Conservation (phyloP, 2,797 vertebrate genomes). For the Spondyliosoma cantharus region DNA sequence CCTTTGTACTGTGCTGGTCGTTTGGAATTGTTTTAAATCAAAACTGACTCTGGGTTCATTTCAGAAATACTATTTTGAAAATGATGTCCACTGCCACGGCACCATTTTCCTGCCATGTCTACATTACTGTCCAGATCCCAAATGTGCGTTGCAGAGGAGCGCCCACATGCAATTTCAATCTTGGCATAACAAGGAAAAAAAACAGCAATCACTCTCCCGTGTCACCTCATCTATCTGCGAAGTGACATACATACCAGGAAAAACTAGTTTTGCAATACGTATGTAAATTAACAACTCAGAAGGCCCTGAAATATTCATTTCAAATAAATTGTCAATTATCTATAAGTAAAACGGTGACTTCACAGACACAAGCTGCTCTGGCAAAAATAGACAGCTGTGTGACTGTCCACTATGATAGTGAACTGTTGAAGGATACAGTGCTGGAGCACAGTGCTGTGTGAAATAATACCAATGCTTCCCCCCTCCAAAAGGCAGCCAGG, state of each 20-base stretch:
- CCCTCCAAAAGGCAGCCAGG: too few species aligned
- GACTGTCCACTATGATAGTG: background rate
- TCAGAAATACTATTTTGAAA: background rate
- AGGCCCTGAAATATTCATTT: background rate
- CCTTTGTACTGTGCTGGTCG: background rate
- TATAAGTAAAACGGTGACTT: background rate
- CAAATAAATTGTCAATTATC: background rate
- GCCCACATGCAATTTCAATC: background rate
- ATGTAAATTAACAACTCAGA: background rate
- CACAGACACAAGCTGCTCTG: background rate
- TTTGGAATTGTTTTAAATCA: background rate
- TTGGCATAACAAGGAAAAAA: background rate
- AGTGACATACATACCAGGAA: background rate
- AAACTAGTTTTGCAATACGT: background rate
- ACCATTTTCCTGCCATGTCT: background rate
- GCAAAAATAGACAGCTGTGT: background rate
- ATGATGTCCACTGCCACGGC: background rate
- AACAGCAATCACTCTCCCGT: background rate
- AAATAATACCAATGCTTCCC: background rate
- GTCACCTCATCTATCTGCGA: background rate
- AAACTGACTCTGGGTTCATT: background rate
- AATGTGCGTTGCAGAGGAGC: background rate
- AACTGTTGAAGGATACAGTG: background rate
- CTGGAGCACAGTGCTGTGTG: background rate
- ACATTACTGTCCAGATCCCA: background rate